phyloP scores from a whole-genome alignment of 2,113 vertebrate genomes.

The Cichladusa arquata region DNA sequence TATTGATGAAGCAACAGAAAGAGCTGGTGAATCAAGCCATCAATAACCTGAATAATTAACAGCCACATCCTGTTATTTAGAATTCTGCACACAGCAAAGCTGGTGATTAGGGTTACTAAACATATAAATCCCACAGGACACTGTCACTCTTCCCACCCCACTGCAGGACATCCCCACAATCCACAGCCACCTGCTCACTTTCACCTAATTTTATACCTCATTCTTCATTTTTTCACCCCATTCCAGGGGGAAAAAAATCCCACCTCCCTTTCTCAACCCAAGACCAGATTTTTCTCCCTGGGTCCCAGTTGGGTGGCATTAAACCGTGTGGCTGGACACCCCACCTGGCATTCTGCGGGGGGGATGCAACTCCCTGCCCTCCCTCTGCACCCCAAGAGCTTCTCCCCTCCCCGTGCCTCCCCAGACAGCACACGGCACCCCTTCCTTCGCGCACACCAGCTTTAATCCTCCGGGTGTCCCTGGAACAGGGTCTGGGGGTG shows the following conservation, averaged over 20 bases:
- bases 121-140: neutral
- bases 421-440: neutral
- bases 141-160: neutral
- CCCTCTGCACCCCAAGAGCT: neutral
- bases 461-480: neutral
- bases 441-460: neutral
- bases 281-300: neutral
- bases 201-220: neutral
- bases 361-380: neutral
- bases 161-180: no score
- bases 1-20: neutral
- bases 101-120: neutral
- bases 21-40: neutral
- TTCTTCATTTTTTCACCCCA: neutral
- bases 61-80: neutral
- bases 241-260: neutral
- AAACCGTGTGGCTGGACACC: neutral
- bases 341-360: no score
- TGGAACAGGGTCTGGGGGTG: neutral
- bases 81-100: neutral
- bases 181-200: neutral
- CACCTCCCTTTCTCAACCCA: neutral
- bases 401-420: neutral
- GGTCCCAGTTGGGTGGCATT: neutral
- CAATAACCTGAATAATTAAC: neutral